phyloP scores from a whole-genome alignment of 2,113 vertebrate genomes.

The Psittacula cyanocephala region DNA sequence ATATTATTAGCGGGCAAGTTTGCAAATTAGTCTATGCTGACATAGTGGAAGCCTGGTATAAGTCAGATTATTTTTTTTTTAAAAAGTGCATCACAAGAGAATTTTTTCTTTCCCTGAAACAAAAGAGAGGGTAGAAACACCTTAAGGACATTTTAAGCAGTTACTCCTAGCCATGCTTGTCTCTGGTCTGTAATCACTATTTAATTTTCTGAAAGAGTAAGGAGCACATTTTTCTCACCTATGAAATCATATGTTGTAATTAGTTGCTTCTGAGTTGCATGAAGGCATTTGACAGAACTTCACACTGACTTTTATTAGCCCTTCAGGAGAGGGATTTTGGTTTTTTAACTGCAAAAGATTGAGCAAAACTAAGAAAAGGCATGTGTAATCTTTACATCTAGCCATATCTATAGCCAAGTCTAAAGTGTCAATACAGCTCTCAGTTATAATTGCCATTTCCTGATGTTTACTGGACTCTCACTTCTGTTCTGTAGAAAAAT shows the following conservation, averaged over 20 bases:
- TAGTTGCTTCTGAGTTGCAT: not conserved
- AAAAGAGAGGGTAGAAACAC: not conserved
- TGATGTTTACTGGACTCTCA: conserved; percentile 36
- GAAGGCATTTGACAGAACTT: not conserved
- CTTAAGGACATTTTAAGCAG: not conserved
- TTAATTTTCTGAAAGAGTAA: not conserved
- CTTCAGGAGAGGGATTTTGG: not conserved
- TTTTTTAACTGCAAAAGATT: not conserved
- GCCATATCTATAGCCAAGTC: not conserved
- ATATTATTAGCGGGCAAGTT: not conserved
- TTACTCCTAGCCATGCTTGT: not conserved
- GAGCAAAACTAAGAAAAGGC: not conserved
- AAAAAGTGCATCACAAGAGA: rapidly evolving
- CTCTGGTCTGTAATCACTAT: not conserved
- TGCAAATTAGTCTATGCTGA: not conserved
- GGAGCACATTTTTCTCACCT: not conserved
- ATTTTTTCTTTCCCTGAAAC: not conserved
- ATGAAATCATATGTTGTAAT: not conserved
- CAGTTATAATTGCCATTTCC: not conserved
- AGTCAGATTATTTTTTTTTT: not conserved
- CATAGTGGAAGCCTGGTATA: not conserved
- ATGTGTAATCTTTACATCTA: not conserved
- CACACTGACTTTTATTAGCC: not conserved
- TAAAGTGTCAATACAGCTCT: not conserved
- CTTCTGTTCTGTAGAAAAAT: conserved; percentile 81